Evolutionary conservation across 2,113 vertebrate species (phyloP).

Genomic region (Maccullochella peelii): DNA sequence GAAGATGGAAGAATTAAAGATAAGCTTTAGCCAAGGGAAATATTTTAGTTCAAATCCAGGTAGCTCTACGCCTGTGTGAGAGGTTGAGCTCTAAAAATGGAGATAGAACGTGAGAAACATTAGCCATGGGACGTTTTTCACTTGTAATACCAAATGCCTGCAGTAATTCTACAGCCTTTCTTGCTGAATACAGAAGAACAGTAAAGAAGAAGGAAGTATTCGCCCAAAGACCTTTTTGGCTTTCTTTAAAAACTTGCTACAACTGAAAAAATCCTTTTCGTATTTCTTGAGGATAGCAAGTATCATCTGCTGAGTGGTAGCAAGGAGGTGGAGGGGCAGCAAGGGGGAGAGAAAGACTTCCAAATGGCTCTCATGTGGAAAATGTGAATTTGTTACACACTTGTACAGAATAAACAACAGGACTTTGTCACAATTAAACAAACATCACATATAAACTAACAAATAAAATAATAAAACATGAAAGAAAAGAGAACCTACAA

Average conservation of each 20-base stretch:
- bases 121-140: slow-evolving; percentile 13
- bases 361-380: neutral
- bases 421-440: neutral
- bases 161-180: neutral
- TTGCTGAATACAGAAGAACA: slow-evolving; percentile 1
- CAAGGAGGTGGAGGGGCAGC: neutral
- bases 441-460: no score
- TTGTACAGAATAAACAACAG: no score
- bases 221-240: slow-evolving; percentile 5
- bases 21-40: neutral
- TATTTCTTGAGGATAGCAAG: slow-evolving; percentile 4
- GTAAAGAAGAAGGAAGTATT: neutral
- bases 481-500: neutral
- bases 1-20: neutral
- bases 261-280: neutral
- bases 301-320: neutral
- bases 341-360: neutral
- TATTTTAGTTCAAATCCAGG: neutral
- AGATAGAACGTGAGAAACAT: slow-evolving; percentile 12
- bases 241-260: slow-evolving; percentile 30
- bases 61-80: neutral
- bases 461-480: neutral
- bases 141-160: slow-evolving; percentile 22
- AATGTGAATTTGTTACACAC: no score
- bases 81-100: neutral